These are phyloP conservation scores for Grallaria varia DNA, from an alignment of 2,113 vertebrate genomes.

Conservation along the genomic window DNA sequence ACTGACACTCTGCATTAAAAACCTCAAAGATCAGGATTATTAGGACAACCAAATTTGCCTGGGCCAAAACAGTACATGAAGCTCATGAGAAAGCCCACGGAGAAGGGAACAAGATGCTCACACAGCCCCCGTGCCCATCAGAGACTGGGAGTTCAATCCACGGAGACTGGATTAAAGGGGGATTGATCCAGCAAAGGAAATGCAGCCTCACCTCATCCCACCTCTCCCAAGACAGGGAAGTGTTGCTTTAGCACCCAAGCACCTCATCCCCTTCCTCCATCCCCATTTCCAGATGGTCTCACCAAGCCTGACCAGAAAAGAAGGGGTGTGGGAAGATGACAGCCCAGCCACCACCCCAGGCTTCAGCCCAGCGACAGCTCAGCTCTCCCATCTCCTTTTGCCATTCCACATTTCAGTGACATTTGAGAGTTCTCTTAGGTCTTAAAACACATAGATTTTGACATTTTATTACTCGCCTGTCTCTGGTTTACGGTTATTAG, in stretches of 20 bases:
- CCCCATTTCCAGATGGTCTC: background rate
- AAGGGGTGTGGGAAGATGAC: background rate
- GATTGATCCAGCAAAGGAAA: background rate
- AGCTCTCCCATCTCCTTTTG: background rate
- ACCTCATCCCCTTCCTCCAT: background rate
- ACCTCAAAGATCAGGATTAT: no score
- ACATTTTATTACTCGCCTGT: slow-evolving; percentile 43
- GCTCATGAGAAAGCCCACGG: background rate
- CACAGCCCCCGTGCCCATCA: background rate
- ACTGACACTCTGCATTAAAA: background rate
- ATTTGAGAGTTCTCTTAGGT: slow-evolving; percentile 26
- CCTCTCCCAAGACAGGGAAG: background rate
- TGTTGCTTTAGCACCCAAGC: background rate
- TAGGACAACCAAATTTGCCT: background rate
- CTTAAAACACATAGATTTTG: slow-evolving; percentile 49
- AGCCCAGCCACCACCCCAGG: background rate
- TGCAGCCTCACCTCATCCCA: background rate
- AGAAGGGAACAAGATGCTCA: background rate
- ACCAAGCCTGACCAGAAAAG: background rate
- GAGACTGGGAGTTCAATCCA: background rate
- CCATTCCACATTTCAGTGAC: slow-evolving; percentile 9
- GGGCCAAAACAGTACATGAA: fast-evolving
- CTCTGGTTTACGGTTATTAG: slow-evolving; percentile 46
- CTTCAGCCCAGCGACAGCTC: background rate
- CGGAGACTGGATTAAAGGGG: background rate